A percentile compares a stretch with the other conserved stretches of the same genome.
phyloP scores from a whole-genome alignment of 2,888 invertebrate species.

The Hypolimnas misippus region DNA sequence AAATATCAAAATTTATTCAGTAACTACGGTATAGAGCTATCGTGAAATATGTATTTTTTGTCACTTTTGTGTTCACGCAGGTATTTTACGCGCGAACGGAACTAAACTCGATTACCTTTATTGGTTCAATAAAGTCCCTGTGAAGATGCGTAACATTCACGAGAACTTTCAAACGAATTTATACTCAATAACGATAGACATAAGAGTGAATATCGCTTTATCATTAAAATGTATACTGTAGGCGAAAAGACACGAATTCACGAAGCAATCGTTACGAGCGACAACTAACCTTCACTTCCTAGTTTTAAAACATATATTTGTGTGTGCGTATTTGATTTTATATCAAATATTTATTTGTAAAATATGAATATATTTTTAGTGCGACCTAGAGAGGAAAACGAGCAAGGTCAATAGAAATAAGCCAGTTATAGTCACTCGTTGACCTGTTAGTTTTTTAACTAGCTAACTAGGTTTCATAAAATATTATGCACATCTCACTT shows the following conservation, averaged over 20 bases:
- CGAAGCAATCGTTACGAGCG: conserved; percentile 16
- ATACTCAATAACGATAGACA: conserved; percentile 10
- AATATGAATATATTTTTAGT: conserved; percentile 14
- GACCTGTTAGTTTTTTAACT: conserved; percentile 34
- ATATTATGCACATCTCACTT: no score
- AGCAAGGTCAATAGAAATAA: conserved; percentile 30
- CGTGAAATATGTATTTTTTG: conserved; percentile 12
- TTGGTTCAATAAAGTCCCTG: conserved; percentile 28
- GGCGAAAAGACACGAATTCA: conserved; percentile 11
- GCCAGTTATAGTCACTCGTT: conserved; percentile 29
- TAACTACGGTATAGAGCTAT: background rate
- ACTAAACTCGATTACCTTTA: conserved; percentile 25
- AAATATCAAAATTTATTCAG: conserved; percentile 11
- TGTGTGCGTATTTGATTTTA: conserved; percentile 15
- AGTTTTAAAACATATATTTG: conserved; percentile 24
- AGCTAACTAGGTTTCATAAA: background rate
- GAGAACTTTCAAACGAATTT: conserved; percentile 2
- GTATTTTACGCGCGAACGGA: conserved; percentile 26
- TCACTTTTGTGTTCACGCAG: conserved; percentile 18
- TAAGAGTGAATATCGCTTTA: conserved; percentile 11
- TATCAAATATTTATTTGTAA: conserved; percentile 21
- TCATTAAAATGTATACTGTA: background rate
- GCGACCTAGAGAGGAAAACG: conserved; percentile 14
- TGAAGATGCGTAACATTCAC: conserved; percentile 22
- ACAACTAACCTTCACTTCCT: conserved; percentile 20